A percentile compares a stretch with the other conserved stretches of the same genome.
Evolutionary conservation across 2,888 invertebrate species (phyloP).

Genomic region (Eilema depressum): DNA sequence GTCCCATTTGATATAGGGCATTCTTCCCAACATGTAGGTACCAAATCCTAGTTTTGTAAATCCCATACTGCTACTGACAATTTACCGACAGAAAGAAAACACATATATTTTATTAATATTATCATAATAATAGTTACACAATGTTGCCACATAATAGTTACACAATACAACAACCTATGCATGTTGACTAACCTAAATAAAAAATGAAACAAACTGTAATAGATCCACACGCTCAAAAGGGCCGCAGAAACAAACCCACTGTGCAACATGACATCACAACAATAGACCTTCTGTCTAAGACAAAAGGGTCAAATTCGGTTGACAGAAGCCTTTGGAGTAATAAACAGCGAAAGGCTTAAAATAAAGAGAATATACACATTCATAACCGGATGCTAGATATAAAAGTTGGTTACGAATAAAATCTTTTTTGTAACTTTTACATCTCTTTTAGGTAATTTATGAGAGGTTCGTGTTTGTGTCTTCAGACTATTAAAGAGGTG

Average conservation of each 20-base stretch:
- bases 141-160: neutral
- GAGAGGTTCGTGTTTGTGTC: conserved; percentile 17
- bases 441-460: conserved; percentile 23
- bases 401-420: conserved; percentile 16
- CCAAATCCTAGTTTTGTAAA: neutral
- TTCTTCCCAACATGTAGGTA: too few relatives aligned
- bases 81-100: neutral
- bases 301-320: conserved; percentile 56
- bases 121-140: neutral
- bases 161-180: conserved; percentile 63
- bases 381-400: conserved; percentile 62
- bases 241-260: conserved; percentile 56
- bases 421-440: conserved; percentile 46
- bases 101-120: too few relatives aligned
- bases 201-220: conserved; percentile 73
- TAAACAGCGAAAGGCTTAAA: conserved; percentile 45
- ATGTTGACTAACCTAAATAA: conserved; percentile 54
- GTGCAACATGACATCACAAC: conserved; percentile 28
- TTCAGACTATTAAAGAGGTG: too few relatives aligned
- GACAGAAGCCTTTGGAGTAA: conserved; percentile 19
- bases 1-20: too few relatives aligned
- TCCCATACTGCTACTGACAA: neutral
- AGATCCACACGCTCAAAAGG: conserved; percentile 80
- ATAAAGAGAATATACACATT: conserved; percentile 48
- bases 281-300: conserved; percentile 50